Evolutionary conservation across 2,797 vertebrate species (phyloP).

Genomic region (Phoxinus dragarum): DNA sequence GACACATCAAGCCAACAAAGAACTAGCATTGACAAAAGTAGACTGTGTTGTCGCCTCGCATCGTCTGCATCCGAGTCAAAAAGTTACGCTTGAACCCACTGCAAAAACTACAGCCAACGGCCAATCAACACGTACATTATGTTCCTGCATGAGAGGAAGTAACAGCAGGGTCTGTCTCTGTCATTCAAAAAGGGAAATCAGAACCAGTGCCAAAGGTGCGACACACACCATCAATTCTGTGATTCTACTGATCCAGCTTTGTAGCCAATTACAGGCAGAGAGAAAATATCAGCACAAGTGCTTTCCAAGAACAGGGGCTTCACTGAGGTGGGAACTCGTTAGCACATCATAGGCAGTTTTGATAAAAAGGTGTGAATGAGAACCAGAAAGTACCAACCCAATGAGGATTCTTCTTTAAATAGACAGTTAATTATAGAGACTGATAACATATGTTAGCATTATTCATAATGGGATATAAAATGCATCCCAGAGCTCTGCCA

Average conservation of each 20-base stretch:
- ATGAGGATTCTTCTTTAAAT: constrained; percentile 61
- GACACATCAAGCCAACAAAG: neutral
- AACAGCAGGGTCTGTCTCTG: neutral
- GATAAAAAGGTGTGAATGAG: constrained; percentile 63
- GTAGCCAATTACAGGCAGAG: neutral
- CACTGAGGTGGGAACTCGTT: constrained; percentile 40
- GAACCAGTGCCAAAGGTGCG: neutral
- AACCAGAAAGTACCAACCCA: constrained; percentile 65
- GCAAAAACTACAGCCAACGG: neutral
- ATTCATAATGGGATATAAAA: neutral
- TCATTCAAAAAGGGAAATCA: neutral
- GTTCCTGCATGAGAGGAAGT: neutral
- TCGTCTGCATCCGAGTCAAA: neutral
- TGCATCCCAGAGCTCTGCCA: neutral
- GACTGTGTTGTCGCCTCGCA: neutral
- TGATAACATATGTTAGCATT: constrained; percentile 56
- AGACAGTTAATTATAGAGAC: constrained; percentile 58
- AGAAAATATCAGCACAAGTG: constrained; percentile 19
- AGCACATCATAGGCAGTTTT: constrained; percentile 52
- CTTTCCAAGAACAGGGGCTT: constrained; percentile 40
- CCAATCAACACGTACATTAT: neutral
- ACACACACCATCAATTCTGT: neutral
- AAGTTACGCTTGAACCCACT: neutral
- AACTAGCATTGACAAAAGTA: neutral
- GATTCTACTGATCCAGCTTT: neutral